Evolutionary conservation across 1,140 invertebrate genomes (phyloP).

Genomic region (Hycleus cichorii): DNA sequence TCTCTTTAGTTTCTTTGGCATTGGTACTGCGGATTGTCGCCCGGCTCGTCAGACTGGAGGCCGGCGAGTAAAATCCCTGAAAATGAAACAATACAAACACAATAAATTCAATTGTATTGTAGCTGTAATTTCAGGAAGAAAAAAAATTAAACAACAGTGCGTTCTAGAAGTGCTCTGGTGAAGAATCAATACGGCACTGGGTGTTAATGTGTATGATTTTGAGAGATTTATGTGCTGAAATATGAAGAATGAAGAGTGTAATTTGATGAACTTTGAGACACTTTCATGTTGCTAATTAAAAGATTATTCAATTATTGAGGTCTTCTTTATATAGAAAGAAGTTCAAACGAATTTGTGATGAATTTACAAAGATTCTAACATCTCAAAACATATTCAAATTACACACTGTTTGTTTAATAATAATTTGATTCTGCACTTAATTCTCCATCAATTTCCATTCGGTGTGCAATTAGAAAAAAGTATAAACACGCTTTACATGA

Average conservation of each 20-base stretch:
- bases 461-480: too few species aligned
- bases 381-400: too few species aligned
- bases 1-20: constrained; percentile 71
- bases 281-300: too few species aligned
- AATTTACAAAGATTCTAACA: too few species aligned
- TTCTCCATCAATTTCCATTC: too few species aligned
- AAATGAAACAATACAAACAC: constrained; percentile 17
- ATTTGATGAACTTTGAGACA: neutral
- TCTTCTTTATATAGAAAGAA: too few species aligned
- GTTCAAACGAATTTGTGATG: too few species aligned
- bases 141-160: neutral
- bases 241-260: neutral
- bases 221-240: neutral
- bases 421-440: too few species aligned
- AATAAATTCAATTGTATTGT: neutral
- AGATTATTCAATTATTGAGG: too few species aligned
- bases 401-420: too few species aligned
- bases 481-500: neutral
- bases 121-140: neutral
- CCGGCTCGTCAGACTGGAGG: constrained; percentile 49
- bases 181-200: neutral
- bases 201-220: neutral
- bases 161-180: constrained; percentile 34
- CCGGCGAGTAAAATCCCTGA: constrained; percentile 64
- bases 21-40: constrained; percentile 56